A percentile compares a stretch with the other conserved stretches of the same genome.
These are phyloP conservation scores for Calycopis cecrops DNA, from an alignment of 1,140 invertebrate species.

Conservation along the genomic window DNA sequence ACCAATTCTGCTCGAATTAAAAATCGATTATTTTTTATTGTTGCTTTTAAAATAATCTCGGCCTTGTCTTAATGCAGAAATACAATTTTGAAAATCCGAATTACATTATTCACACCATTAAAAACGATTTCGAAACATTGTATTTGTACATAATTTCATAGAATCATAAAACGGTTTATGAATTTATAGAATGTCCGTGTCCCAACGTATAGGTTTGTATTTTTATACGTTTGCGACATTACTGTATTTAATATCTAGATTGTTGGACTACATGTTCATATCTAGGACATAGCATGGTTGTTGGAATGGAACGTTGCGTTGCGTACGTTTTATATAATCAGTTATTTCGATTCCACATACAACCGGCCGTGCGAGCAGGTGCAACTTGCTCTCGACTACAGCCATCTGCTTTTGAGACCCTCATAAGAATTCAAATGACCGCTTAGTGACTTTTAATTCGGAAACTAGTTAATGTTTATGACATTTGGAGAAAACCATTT, in stretches of 20 bases:
- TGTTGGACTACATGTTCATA: conserved; percentile 53
- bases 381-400: conserved; percentile 47
- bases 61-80: no score
- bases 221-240: conserved; percentile 48
- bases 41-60: no score
- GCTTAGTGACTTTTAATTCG: conserved; percentile 38
- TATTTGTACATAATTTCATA: conserved; percentile 4
- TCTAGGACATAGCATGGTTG: conserved; percentile 66
- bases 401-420: conserved; percentile 66
- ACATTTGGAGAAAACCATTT: neutral
- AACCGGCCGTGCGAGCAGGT: conserved; percentile 56
- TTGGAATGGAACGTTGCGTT: conserved; percentile 47
- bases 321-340: conserved; percentile 58
- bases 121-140: no score
- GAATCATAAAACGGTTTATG: neutral
- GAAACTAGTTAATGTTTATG: conserved; percentile 19
- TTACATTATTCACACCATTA: no score
- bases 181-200: conserved; percentile 5
- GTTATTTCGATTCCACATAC: conserved; percentile 31
- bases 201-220: conserved; percentile 22
- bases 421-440: conserved; percentile 56
- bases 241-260: conserved; percentile 39
- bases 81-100: no score
- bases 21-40: no score
- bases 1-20: no score